Evolutionary conservation across 2,888 invertebrate genomes (phyloP).

Genomic region (Conchocele bisecta): DNA sequence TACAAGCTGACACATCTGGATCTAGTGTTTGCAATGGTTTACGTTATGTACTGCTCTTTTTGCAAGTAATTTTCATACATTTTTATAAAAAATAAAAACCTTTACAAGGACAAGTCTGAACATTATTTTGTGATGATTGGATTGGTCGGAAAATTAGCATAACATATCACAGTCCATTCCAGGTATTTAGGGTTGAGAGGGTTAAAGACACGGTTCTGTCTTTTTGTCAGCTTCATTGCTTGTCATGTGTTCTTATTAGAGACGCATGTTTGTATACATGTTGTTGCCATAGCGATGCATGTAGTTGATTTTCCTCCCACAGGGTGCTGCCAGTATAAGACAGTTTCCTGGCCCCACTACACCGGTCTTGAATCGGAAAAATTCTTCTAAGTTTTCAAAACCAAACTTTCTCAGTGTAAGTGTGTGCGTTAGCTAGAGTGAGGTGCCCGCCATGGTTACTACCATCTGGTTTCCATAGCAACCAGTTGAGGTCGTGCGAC

Average conservation of each 20-base stretch:
- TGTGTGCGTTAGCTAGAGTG: slow-evolving; percentile 45
- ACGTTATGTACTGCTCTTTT: too few relatives aligned
- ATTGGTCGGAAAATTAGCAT: too few relatives aligned
- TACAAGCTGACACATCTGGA: too few relatives aligned
- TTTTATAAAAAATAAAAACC: too few relatives aligned
- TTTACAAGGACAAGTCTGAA: too few relatives aligned
- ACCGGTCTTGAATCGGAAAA: slow-evolving; percentile 79
- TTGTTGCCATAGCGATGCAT: slow-evolving; percentile 55
- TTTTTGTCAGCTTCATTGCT: slow-evolving; percentile 21
- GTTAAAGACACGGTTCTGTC: too few relatives aligned
- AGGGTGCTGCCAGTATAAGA: slow-evolving; percentile 75
- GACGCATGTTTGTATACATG: slow-evolving; percentile 21
- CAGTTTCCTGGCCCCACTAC: slow-evolving; percentile 74
- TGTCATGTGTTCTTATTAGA: slow-evolving; percentile 18
- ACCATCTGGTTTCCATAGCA: slow-evolving; percentile 7
- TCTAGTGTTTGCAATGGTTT: too few relatives aligned
- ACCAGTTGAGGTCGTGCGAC: neutral
- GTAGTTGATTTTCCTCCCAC: slow-evolving; percentile 61
- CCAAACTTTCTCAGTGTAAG: slow-evolving; percentile 78
- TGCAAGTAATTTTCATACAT: too few relatives aligned
- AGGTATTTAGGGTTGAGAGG: too few relatives aligned
- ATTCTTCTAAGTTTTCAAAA: slow-evolving; percentile 78
- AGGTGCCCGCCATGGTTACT: neutral
- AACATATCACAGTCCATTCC: too few relatives aligned
- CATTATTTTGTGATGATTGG: too few relatives aligned